These are phyloP conservation scores for Toxostoma redivivum DNA, from an alignment of 2,113 vertebrate genomes.

Conservation along the genomic window DNA sequence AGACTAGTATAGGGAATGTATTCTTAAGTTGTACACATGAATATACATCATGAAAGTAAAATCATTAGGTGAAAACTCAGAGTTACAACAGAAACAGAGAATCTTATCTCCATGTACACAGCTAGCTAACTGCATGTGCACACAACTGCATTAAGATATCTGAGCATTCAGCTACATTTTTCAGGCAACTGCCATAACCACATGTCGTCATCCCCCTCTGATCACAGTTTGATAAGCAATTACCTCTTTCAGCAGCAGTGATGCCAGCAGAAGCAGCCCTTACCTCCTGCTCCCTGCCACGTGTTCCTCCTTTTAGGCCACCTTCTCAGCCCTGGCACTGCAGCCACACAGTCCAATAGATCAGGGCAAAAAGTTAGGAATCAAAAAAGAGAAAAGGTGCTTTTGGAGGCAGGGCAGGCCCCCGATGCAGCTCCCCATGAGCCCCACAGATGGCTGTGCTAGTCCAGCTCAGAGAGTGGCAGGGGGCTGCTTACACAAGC, in stretches of 20 bases:
- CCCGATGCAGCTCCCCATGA: neutral
- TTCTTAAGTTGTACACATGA: neutral
- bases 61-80: neutral
- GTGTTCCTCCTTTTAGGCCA: neutral
- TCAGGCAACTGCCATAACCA: neutral
- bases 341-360: neutral
- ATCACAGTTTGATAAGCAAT: neutral
- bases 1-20: neutral
- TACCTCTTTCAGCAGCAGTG: neutral
- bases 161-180: neutral
- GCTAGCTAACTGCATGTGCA: neutral
- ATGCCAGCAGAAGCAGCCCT: neutral
- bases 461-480: neutral
- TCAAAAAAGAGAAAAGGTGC: neutral
- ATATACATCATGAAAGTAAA: neutral
- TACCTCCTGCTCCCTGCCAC: conserved; percentile 11
- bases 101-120: fast-evolving
- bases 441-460: neutral
- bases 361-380: neutral
- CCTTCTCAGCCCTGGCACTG: neutral
- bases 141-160: neutral
- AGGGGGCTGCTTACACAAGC: conserved; percentile 37
- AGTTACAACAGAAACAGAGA: neutral
- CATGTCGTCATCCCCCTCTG: neutral
- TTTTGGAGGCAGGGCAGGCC: neutral